Evolutionary conservation across 2,888 invertebrate species (phyloP).

Genomic region (Smittia aterrima): DNA sequence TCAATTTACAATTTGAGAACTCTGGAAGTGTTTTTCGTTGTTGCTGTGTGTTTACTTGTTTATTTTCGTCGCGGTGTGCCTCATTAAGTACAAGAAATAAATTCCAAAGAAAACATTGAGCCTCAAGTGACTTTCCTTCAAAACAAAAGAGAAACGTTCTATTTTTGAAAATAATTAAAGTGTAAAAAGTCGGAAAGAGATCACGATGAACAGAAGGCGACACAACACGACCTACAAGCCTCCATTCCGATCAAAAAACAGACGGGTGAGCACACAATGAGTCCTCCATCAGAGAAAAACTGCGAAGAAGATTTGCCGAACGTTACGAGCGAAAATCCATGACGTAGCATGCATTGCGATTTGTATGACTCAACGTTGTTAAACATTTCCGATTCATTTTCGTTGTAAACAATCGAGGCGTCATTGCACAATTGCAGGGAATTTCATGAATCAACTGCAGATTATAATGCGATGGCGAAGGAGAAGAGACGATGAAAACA

Average conservation of each 20-base stretch:
- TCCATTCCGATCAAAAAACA: constrained; percentile 49
- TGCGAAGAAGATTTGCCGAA: not conserved
- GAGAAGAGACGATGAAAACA: no score
- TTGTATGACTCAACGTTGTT: not conserved
- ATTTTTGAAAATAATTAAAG: not conserved
- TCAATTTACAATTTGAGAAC: constrained; percentile 15
- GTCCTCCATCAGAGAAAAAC: not conserved
- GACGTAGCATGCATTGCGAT: constrained; percentile 18
- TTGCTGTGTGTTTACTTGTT: no score
- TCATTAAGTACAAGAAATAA: not conserved
- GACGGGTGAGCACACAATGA: constrained; percentile 48
- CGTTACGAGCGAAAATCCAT: constrained; percentile 28
- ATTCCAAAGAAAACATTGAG: not conserved
- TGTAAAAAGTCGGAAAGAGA: not conserved
- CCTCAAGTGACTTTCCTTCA: not conserved
- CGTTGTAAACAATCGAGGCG: no score
- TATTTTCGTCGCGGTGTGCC: not conserved
- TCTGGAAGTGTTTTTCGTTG: constrained; percentile 30
- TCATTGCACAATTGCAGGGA: not conserved
- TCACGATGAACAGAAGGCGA: constrained; percentile 42
- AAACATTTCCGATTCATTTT: constrained; percentile 5
- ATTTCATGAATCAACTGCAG: constrained; percentile 23
- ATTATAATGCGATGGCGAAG: not conserved
- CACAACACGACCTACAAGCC: constrained; percentile 46
- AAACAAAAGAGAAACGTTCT: not conserved